phyloP scores from a whole-genome alignment of 2,113 vertebrate species.

The Ophthalmolycus amberensis region DNA sequence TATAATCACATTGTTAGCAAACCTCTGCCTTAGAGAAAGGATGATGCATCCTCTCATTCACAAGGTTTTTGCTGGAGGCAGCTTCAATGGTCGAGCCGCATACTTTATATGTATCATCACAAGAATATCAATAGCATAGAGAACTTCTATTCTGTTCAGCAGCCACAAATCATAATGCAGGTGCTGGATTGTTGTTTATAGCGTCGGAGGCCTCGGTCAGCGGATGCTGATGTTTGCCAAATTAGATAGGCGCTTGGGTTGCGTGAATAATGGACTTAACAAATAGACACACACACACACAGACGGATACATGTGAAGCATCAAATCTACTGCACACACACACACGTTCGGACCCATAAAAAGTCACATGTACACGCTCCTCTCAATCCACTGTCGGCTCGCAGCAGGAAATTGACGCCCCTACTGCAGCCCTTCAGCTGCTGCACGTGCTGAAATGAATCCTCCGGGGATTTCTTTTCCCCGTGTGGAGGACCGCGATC shows the following conservation, averaged over 20 bases:
- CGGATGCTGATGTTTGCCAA: conserved; percentile 49
- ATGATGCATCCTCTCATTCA: conserved; percentile 29
- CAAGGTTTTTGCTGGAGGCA: not conserved
- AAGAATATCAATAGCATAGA: conserved; percentile 28
- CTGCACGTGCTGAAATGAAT: conserved; percentile 65
- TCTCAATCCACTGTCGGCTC: conserved; percentile 8
- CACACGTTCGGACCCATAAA: not conserved
- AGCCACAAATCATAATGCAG: conserved; percentile 28
- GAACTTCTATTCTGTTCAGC: conserved; percentile 9
- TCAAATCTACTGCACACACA: not conserved
- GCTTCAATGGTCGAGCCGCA: not conserved
- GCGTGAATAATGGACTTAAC: conserved; percentile 18
- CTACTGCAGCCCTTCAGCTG: conserved; percentile 25
- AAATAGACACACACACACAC: not conserved
- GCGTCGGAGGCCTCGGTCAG: not conserved
- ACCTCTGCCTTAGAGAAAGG: conserved; percentile 1
- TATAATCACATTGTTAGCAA: conserved; percentile 50
- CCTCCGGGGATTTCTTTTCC: conserved; percentile 57
- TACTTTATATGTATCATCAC: conserved; percentile 8
- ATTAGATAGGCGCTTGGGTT: conserved; percentile 2
- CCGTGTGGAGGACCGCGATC: conserved; percentile 59
- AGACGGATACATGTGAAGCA: not conserved
- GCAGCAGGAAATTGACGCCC: conserved; percentile 45
- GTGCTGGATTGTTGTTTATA: conserved; percentile 33
- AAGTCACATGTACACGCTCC: not conserved